Evolutionary conservation across 2,113 vertebrate genomes (phyloP).

Genomic region (Mobula hypostoma): DNA sequence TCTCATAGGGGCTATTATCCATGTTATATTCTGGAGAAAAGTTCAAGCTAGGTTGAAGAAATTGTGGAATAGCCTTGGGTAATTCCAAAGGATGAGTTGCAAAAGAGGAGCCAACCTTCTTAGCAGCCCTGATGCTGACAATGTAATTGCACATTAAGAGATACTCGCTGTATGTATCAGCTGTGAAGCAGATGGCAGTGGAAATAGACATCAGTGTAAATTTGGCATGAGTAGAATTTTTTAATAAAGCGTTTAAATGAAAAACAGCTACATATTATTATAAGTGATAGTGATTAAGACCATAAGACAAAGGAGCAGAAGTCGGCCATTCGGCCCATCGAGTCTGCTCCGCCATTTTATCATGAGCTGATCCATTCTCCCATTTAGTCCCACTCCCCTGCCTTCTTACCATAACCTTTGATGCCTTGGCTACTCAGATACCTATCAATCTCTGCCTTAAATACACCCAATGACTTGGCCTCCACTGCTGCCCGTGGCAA

Average conservation of each 20-base stretch:
- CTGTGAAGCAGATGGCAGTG: not conserved
- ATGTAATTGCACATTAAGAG: not conserved
- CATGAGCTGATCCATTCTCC: no score
- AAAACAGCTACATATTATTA: not conserved
- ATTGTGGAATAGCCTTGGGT: not conserved
- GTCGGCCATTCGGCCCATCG: no score
- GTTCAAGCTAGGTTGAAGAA: not conserved
- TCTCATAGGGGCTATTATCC: not conserved
- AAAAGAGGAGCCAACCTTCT: not conserved
- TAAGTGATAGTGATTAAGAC: not conserved
- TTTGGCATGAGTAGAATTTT: not conserved
- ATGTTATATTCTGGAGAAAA: not conserved
- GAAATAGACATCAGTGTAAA: not conserved
- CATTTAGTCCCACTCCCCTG: no score
- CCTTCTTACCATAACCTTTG: no score
- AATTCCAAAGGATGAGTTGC: not conserved
- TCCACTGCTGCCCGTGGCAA: no score
- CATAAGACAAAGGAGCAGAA: no score
- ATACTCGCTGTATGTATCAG: not conserved
- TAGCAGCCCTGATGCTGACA: not conserved
- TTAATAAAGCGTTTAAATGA: not conserved
- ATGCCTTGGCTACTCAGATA: no score
- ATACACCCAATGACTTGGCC: no score
- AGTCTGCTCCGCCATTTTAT: no score
- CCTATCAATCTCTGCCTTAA: no score